phyloP scores from a whole-genome alignment of 2,888 invertebrate species.

The Lasius platythorax region DNA sequence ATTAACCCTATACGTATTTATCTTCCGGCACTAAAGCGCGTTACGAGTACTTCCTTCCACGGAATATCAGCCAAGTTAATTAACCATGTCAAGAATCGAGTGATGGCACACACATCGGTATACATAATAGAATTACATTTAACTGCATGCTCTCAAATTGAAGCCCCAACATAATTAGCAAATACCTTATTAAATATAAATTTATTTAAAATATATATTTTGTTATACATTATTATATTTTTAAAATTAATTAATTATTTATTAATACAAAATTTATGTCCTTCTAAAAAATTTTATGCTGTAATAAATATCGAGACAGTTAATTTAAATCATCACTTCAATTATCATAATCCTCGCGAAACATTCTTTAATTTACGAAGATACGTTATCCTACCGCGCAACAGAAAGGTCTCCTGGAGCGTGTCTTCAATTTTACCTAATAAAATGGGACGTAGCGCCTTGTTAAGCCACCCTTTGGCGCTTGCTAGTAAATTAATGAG shows the following conservation, averaged over 20 bases:
- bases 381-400: conserved; percentile 53
- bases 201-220: conserved; percentile 7
- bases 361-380: conserved; percentile 49
- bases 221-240: not conserved
- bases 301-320: not conserved
- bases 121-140: conserved; percentile 42
- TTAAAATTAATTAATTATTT: not conserved
- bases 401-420: conserved; percentile 68
- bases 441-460: conserved; percentile 83
- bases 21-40: conserved; percentile 71
- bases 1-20: conserved; percentile 75
- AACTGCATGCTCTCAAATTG: conserved; percentile 13
- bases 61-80: conserved; percentile 63
- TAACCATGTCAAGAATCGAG: conserved; percentile 58
- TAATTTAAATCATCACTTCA: not conserved
- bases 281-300: not conserved
- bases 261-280: not conserved
- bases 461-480: conserved; percentile 83
- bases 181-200: not conserved
- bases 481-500: conserved; percentile 85
- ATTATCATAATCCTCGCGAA: not conserved
- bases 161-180: conserved; percentile 3
- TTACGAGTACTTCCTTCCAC: conserved; percentile 54
- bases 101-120: conserved; percentile 31
- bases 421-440: conserved; percentile 82